Evolutionary conservation across 2,797 vertebrate species (phyloP), one percentile per base, ranked within the genome.

Genomic region (Botia almorhae): DNA sequence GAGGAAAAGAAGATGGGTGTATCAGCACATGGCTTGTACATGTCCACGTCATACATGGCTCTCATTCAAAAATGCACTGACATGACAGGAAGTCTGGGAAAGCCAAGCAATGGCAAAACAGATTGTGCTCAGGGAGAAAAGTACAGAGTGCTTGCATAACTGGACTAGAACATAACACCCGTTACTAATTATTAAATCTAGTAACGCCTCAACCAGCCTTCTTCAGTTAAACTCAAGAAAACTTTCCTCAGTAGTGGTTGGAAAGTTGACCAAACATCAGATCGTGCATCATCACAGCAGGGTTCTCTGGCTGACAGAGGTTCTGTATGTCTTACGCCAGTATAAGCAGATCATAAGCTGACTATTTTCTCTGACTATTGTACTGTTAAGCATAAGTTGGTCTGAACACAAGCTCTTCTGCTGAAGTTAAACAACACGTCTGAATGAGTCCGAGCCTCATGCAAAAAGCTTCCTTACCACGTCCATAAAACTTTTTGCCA

Each of bases 401-500:
- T 55, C 51, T 19, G n/a, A 3, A 69, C 67, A 23, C n/a, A 36
- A 48, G 7, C 55, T 77, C 14, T 33, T 43, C 7, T 46, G 16
- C 64, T 77, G 7, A 77, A 69, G 65, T 69, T 69, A 60, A 61
- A 69, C 17, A 50, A 16, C n/a, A 10, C 17, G 39, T 26, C 68
- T 70, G 12, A 70, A 16, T 63, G 46, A 67, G 61, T 65, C 21
- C 39, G 56, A 46, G 8, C 23, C 60, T 10, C 23, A 46, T 11
- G 43, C 8, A 0, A 46, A 26, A 19, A 46, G 51, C 33, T 26
- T 71, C 63, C 95, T 96, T 94, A 99, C 98, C 97, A 84, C 94
- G 96, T 68, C 97, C 97, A 89, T 99, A 99, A 94, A 98, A 98
- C 93, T 95, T 98, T 92, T 93, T 96, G 74, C 97, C 98, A 87